Base-by-base conservation (phyloP, 2,888 invertebrate species). In the Caenorhabditis wallacei region DNA sequence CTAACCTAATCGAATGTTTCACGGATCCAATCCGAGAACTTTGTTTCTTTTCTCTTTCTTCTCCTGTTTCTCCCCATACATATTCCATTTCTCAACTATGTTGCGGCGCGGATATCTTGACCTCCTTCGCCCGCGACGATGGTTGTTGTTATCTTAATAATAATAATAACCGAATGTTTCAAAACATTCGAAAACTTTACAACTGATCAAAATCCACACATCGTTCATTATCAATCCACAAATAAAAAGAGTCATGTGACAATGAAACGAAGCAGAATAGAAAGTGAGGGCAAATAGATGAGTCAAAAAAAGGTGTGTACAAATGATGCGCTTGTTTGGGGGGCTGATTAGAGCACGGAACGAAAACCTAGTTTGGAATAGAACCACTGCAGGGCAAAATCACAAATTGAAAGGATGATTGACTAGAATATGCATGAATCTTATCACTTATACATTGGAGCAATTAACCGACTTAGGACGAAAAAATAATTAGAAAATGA, bases 81-180 rank as follows among this genome's bases (percentile, higher is more conserved):
- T 59, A 35, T 51, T 40, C 40, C 37, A 22, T 37, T 46, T 26
- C 26, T 13, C 78, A 69, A 76, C 76, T 76, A 59, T 76, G 56
- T 74, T 35, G 74, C 74, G 63, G 20, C 20, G 68, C 59, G 61
- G 61, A 68, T 76, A 76, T 76, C 63, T 78, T 78, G 78, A 78
- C 78, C 78, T 78, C 78, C 63, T 68, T 78, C 48, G 13, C 46
- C n/a, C 54, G 69, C 78, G 40, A n/a, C 13, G 48, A 51, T 54
- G 68, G 64, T 66, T 66, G 20, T 37, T 53, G 66, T 53, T 37
- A 37, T 66, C 40, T 63, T 64, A 61, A 11, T 40, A 53, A 51
- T 61, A 61, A 61, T 76, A 68, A 76, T 69, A 76, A 76, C 24
- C 61, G 63, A 78, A 70, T 78, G 78, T 76, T 53, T 76, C 68